phyloP scores from a whole-genome alignment of 2,888 invertebrate species.

The Acleris holmiana region DNA sequence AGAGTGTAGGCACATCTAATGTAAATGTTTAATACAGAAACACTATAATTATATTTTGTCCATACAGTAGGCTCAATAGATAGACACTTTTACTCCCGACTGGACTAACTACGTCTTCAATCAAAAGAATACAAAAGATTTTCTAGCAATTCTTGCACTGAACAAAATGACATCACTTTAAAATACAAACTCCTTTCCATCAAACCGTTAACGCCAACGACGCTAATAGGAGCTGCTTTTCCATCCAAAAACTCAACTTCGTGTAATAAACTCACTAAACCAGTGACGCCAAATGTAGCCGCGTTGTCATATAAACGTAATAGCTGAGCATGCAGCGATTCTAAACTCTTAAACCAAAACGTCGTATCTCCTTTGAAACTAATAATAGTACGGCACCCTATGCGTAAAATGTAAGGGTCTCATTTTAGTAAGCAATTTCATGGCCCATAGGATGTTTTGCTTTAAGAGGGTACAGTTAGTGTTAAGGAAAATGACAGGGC shows the following conservation, averaged over 20 bases:
- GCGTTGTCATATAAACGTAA: not conserved
- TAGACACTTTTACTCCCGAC: too few relatives aligned
- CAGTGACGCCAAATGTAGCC: conserved; percentile 13
- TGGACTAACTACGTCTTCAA: too few relatives aligned
- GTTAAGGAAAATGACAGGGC: conserved; percentile 77
- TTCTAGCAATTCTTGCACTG: too few relatives aligned
- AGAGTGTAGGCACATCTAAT: too few relatives aligned
- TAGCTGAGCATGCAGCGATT: conserved; percentile 7
- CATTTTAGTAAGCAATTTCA: too few relatives aligned
- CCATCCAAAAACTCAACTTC: not conserved
- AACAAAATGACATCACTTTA: not conserved
- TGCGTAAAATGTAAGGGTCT: too few relatives aligned
- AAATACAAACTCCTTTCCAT: not conserved
- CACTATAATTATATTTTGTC: too few relatives aligned
- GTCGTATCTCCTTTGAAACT: too few relatives aligned
- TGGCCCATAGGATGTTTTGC: not conserved
- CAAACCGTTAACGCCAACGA: not conserved
- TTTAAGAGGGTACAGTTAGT: not conserved
- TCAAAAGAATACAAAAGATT: too few relatives aligned
- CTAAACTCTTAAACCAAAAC: not conserved
- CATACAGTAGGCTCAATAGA: too few relatives aligned
- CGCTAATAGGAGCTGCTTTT: conserved; percentile 3
- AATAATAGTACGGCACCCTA: too few relatives aligned
- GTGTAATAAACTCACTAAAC: not conserved
- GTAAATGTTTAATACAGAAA: too few relatives aligned